These are phyloP conservation scores for Crax fasciolata DNA, from an alignment of 2,797 vertebrate genomes.

Conservation along the genomic window DNA sequence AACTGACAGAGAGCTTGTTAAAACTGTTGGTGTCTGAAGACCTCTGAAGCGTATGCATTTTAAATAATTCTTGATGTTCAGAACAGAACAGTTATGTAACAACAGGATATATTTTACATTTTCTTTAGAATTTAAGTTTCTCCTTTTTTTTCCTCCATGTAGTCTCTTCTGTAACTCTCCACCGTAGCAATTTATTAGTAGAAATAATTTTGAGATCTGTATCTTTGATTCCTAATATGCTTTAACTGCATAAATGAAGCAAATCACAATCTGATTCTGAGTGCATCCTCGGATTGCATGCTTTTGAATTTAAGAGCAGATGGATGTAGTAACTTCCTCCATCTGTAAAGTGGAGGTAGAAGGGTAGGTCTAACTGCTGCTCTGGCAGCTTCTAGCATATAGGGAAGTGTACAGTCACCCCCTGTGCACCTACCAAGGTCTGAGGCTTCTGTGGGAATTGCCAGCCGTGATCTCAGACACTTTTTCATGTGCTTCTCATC, in stretches of 20 bases:
- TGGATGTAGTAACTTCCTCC: not conserved
- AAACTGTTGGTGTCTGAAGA: not conserved
- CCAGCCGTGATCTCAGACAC: not conserved
- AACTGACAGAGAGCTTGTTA: not conserved
- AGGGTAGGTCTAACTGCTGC: not conserved
- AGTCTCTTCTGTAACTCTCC: not conserved
- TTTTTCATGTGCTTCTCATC: not conserved
- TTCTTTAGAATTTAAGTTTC: not conserved
- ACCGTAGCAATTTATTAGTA: not conserved
- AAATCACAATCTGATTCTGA: not conserved
- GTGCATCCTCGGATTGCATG: not conserved
- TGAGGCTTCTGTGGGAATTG: not conserved
- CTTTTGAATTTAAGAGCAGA: not conserved
- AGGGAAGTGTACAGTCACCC: not conserved
- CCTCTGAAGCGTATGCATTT: slow-evolving; percentile 7
- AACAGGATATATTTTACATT: not conserved
- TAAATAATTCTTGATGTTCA: not conserved
- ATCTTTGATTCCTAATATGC: too few relatives aligned
- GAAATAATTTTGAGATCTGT: not conserved
- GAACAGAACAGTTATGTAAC: not conserved
- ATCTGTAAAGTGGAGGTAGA: not conserved
- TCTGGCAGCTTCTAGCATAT: not conserved
- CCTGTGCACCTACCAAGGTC: not conserved
- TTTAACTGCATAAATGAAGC: not conserved
- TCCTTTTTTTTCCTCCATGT: not conserved